phyloP scores from a whole-genome alignment of 1,140 invertebrate genomes.

The Dreissena rostriformis region DNA sequence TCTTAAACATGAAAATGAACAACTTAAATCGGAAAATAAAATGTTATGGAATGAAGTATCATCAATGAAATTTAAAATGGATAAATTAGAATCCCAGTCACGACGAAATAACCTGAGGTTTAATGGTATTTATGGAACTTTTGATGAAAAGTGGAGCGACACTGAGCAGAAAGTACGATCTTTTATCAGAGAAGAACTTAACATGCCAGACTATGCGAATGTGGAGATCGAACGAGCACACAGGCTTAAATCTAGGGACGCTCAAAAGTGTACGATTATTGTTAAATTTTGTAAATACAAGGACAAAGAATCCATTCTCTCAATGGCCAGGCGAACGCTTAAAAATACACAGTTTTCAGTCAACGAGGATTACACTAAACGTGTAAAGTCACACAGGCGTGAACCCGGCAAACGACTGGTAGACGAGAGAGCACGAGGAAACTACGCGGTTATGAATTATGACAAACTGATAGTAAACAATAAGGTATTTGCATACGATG shows the following conservation, averaged over 20 bases:
- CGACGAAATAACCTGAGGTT: conserved; percentile 19
- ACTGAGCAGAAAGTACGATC: conserved; percentile 10
- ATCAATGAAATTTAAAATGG: conserved; percentile 11
- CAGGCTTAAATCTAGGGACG: not conserved
- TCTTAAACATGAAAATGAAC: conserved; percentile 27
- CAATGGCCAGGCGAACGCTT: not conserved
- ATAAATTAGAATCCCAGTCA: conserved; percentile 20
- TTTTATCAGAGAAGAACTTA: conserved; percentile 14
- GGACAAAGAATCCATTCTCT: conserved; percentile 10
- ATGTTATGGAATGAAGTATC: conserved; percentile 2
- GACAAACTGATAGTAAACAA: conserved; percentile 28
- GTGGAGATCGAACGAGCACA: conserved; percentile 13
- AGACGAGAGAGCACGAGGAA: not conserved
- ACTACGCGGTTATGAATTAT: conserved; percentile 18
- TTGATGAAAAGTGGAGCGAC: conserved; percentile 14
- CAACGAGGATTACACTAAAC: conserved; percentile 13
- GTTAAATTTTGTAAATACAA: conserved; percentile 5
- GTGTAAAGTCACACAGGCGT: not conserved
- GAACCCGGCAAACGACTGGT: conserved; percentile 8
- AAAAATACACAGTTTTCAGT: conserved; percentile 5
- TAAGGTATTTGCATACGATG: not conserved
- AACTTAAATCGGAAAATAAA: conserved; percentile 13
- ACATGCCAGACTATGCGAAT: conserved; percentile 11
- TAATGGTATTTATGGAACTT: conserved; percentile 1
- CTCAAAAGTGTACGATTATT: conserved; percentile 8